Evolutionary conservation across 2,797 vertebrate species (phyloP).

Genomic region (Ibycter americanus): DNA sequence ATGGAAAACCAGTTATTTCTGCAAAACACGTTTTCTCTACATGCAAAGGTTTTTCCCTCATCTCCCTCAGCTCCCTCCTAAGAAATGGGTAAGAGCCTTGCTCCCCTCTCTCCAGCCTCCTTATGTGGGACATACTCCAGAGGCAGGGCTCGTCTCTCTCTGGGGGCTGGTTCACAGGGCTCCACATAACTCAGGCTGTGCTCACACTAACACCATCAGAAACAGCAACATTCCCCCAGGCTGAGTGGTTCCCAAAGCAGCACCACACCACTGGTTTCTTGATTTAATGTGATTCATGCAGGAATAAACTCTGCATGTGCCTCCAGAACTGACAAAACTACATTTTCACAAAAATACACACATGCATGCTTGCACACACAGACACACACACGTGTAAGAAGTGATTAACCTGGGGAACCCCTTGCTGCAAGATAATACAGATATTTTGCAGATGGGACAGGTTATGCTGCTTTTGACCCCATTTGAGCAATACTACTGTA

Average conservation of each 20-base stretch:
- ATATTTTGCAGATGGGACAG: neutral
- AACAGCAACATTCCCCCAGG: neutral
- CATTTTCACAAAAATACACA: neutral
- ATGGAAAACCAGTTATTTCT: neutral
- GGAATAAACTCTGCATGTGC: neutral
- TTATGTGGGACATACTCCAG: neutral
- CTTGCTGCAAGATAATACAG: neutral
- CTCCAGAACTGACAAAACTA: neutral
- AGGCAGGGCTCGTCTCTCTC: neutral
- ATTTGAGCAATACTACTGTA: neutral
- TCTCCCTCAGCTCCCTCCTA: neutral
- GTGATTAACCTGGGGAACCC: neutral
- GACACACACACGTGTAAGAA: neutral
- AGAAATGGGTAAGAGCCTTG: neutral
- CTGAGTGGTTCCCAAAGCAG: neutral
- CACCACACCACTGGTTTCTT: neutral
- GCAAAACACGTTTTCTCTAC: neutral
- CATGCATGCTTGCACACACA: neutral
- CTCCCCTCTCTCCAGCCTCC: neutral
- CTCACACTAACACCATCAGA: neutral
- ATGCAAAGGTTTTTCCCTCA: neutral
- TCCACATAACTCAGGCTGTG: fast-evolving
- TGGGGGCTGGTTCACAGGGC: neutral
- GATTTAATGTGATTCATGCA: neutral
- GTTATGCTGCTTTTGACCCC: neutral